Percentiles rank a stretch among this genome's conserved stretches.
phyloP scores from a whole-genome alignment of 2,888 invertebrate species.

The Dynastes grantii region DNA sequence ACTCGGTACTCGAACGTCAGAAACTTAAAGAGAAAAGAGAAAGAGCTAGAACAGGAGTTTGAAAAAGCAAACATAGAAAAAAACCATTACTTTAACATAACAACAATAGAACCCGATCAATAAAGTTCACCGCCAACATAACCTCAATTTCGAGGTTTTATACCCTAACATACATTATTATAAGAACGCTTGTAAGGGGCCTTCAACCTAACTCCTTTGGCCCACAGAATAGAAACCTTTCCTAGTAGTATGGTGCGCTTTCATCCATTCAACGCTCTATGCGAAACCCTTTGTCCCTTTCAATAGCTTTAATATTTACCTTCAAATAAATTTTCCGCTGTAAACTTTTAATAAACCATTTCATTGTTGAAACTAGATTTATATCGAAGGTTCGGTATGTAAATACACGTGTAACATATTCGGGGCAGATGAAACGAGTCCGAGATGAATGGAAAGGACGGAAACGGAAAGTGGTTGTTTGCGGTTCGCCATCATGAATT shows the following conservation, averaged over 20 bases:
- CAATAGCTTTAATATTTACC: slow-evolving; percentile 20
- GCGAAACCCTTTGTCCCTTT: not conserved
- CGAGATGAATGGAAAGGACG: not conserved
- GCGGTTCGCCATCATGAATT: not conserved
- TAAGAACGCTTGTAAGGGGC: no score
- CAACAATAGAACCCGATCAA: no score
- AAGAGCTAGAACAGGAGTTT: no score
- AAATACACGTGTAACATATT: slow-evolving; percentile 1
- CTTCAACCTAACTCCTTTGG: no score
- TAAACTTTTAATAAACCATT: slow-evolving; percentile 23
- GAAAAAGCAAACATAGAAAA: no score
- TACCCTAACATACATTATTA: no score
- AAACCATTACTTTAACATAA: no score
- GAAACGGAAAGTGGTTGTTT: not conserved
- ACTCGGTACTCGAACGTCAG: no score
- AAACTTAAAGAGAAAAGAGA: no score
- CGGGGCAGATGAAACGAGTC: not conserved
- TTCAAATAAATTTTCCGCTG: slow-evolving; percentile 14
- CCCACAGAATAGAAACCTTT: no score
- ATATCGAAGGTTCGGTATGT: not conserved
- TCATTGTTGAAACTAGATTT: not conserved
- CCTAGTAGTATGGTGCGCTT: not conserved
- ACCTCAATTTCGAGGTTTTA: no score
- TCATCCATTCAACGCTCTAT: not conserved
- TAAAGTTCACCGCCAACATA: no score